Base-by-base conservation (phyloP, 1,140 invertebrate species). In the Calliphora vicina region DNA sequence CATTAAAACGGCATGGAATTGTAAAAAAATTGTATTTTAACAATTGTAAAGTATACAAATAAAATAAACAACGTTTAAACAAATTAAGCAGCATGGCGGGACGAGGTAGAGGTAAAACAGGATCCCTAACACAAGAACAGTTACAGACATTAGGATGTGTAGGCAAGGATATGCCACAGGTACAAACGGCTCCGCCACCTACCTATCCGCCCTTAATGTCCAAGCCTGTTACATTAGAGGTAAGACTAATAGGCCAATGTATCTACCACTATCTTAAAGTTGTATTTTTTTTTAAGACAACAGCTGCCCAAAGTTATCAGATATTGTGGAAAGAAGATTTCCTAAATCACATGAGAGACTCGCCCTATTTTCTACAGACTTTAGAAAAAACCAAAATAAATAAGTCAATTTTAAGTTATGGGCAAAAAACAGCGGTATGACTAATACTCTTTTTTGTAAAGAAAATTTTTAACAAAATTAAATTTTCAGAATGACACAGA, bases 111-210 rank as follows among this genome's bases (percentile, higher is more conserved):
- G 92, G 92, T 35, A 92, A 92, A 82, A 90, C 93, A 85, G 93
- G 93, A 85, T 93, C 94, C 0, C 93, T 95, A 80, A 94, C 91
- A 74, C 90, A 92, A 2, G 94, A 95, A 86, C 93, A 94, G 83
- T 87, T 94, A 73, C 89, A 88, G 83, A 84, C 87, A 57, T 84
- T 94, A n/a, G 94, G 94, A 2, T 92, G 94, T 82, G 88, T 91
- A 1, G 91, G 92, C 82, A 93, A 92, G 81, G 95, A 96, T 85
- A 86, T 91, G 26, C 85, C 94, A 20, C 92, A 93, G 25, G 91
- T 92, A 2, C 92, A 93, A 50, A 92, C 93, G 20, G 90, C 93
- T 1, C 95, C 95, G 26, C 94, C 95, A 10, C 93, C 93, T 57
- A 90, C 94, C 35, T 96, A 93, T 91, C 95, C 95, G 10, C 86